These are phyloP conservation scores for Microctenopoma lineatum DNA, from an alignment of 2,797 vertebrate genomes.

Conservation along the genomic window DNA sequence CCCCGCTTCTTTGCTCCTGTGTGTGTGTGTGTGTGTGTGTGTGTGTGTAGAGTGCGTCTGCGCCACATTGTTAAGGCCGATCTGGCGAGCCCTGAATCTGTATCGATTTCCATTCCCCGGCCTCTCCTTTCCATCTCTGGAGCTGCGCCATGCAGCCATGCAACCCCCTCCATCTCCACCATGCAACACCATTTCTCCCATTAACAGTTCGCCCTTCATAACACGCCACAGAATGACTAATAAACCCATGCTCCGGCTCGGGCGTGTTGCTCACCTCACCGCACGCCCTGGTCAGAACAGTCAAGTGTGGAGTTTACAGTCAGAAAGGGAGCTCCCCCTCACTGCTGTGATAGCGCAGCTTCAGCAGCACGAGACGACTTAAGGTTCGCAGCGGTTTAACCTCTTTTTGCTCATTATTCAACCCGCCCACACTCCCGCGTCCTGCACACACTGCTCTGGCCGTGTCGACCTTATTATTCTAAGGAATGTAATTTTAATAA, in stretches of 20 bases:
- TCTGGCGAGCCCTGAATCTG: slow-evolving; percentile 84
- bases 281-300: slow-evolving; percentile 18
- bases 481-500: slow-evolving; percentile 66
- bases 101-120: slow-evolving; percentile 85
- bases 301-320: slow-evolving; percentile 27
- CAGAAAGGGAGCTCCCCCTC: slow-evolving; percentile 5
- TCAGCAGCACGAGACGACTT: slow-evolving; percentile 45
- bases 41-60: slow-evolving; percentile 76
- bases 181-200: slow-evolving; percentile 75
- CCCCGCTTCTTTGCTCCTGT: slow-evolving; percentile 42
- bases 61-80: slow-evolving; percentile 82
- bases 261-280: slow-evolving; percentile 26
- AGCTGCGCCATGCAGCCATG: slow-evolving; percentile 76
- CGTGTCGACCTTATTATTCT: slow-evolving; percentile 56
- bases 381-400: slow-evolving; percentile 61
- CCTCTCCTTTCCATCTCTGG: slow-evolving; percentile 81
- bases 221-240: slow-evolving; percentile 58
- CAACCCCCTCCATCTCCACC: slow-evolving; percentile 56
- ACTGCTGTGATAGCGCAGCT: slow-evolving; percentile 31
- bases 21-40: slow-evolving; percentile 72
- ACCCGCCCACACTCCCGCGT: slow-evolving; percentile 47
- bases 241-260: slow-evolving; percentile 38
- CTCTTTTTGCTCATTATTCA: slow-evolving; percentile 54
- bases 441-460: slow-evolving; percentile 31
- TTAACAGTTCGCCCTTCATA: slow-evolving; percentile 76